Evolutionary conservation across 2,113 vertebrate species (phyloP), one percentile per base, ranked within the genome.

Genomic region (Colossoma macropomum): DNA sequence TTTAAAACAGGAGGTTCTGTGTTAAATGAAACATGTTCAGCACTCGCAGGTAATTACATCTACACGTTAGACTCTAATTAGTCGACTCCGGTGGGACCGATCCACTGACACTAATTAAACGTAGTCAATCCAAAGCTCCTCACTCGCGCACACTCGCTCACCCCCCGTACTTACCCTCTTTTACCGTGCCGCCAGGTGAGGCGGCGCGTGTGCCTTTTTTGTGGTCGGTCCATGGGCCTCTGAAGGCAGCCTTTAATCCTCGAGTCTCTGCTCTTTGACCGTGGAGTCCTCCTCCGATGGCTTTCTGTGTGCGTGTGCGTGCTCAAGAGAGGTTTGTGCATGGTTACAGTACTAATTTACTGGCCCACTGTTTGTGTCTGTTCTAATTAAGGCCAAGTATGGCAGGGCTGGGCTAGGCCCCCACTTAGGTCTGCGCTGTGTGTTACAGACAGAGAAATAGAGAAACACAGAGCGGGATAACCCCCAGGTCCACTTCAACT

Each of bases 321-420:
- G 66, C 76, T 73, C 59, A 38, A 34, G 69, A 89, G 95, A 95
- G 95, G 93, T 90, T 92, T 92, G 93, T 92, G 92, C 89, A 89
- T 92, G 91, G 95, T 95, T 96, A 95, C 94, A 94, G 95, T 96
- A 94, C 95, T 96, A 96, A 97, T 97, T 97, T 96, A 95, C 94
- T 92, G 92, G 95, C 95, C 94, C 34, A 88, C 96, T 93, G 95
- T 95, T 95, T 95, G 95, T 89, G 96, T 97, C 97, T 93, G 94
- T 96, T 96, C 95, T 86, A 97, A 98, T 98, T 98, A 98, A 97
- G 95, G 95, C 94, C 94, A 94, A 94, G 92, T 92, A 92, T 94
- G 93, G 85, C 89, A 86, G 19, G 52, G 86, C 56, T 75, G 41
- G 75, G 25, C 79, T 72, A 15, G 54, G 87, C 83, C 45, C 84